Percentiles rank a stretch among this genome's conserved stretches.
These are phyloP conservation scores for Idaea dimidiata DNA, from an alignment of 2,888 invertebrate genomes.

Conservation along the genomic window DNA sequence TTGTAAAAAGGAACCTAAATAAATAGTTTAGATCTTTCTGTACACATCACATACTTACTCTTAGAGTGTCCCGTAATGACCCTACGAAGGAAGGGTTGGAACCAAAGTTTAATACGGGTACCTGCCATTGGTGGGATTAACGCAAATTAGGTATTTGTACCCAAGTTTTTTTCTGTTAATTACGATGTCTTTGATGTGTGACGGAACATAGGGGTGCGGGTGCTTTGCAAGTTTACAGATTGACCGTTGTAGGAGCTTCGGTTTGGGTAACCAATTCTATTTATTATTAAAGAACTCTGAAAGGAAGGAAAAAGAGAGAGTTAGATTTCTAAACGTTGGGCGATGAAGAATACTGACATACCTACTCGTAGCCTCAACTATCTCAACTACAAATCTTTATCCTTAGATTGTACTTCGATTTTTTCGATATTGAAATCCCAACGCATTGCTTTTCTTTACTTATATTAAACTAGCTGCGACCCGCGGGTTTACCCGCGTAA, in stretches of 20 bases:
- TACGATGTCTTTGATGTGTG: constrained; percentile 33
- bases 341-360: no score
- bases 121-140: constrained; percentile 61
- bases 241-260: background rate
- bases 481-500: no score
- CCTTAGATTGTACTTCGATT: no score
- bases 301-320: no score
- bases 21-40: constrained; percentile 16
- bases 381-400: no score
- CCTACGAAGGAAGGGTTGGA: constrained; percentile 54
- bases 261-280: background rate
- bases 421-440: no score
- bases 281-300: background rate
- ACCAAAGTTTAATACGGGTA: constrained; percentile 72
- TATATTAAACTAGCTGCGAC: no score
- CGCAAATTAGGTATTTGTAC: constrained; percentile 56
- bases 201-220: background rate
- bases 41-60: constrained; percentile 11
- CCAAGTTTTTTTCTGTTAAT: constrained; percentile 62
- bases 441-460: no score
- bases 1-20: background rate
- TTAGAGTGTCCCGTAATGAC: constrained; percentile 48
- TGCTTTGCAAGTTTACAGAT: background rate
- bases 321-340: no score
- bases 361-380: no score